Percentiles rank a stretch among this genome's conserved stretches.
These are phyloP conservation scores for Autographa pulchrina DNA, from an alignment of 2,888 invertebrate species.

Conservation along the genomic window DNA sequence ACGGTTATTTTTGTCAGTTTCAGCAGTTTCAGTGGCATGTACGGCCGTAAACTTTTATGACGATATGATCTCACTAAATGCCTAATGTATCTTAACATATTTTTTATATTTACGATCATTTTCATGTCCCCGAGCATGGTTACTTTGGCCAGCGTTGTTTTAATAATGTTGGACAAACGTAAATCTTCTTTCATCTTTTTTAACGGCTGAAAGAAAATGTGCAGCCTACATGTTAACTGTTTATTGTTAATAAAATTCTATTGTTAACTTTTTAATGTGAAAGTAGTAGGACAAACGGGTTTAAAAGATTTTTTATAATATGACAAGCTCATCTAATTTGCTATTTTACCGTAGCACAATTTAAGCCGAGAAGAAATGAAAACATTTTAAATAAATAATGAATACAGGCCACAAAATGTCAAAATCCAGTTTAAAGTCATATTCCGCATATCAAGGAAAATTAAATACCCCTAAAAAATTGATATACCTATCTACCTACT, in stretches of 20 bases:
- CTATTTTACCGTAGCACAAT: not conserved
- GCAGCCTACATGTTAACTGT: constrained; percentile 12
- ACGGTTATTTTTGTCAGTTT: constrained; percentile 74
- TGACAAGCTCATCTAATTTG: not conserved
- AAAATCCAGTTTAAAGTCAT: too few relatives aligned
- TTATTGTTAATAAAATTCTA: constrained; percentile 30
- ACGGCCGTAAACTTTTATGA: constrained; percentile 80
- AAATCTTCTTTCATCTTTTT: constrained; percentile 48
- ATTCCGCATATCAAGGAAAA: too few relatives aligned
- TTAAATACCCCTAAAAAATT: too few relatives aligned
- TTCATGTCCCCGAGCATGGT: constrained; percentile 42
- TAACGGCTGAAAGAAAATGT: constrained; percentile 19
- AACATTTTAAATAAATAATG: too few relatives aligned
- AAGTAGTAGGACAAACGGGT: not conserved
- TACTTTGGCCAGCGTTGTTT: constrained; percentile 25
- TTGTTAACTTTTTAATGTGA: constrained; percentile 19
- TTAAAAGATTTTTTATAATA: not conserved
- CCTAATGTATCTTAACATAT: constrained; percentile 54
- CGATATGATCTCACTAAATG: constrained; percentile 73
- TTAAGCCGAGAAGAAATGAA: too few relatives aligned
- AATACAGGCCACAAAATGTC: too few relatives aligned
- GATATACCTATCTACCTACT: too few relatives aligned
- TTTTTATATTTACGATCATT: constrained; percentile 56
- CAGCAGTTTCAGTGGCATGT: constrained; percentile 74
- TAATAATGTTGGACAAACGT: constrained; percentile 25